Percentiles rank a stretch among this genome's conserved stretches.
phyloP scores from a whole-genome alignment of 2,113 vertebrate species.

The Raja brachyura region DNA sequence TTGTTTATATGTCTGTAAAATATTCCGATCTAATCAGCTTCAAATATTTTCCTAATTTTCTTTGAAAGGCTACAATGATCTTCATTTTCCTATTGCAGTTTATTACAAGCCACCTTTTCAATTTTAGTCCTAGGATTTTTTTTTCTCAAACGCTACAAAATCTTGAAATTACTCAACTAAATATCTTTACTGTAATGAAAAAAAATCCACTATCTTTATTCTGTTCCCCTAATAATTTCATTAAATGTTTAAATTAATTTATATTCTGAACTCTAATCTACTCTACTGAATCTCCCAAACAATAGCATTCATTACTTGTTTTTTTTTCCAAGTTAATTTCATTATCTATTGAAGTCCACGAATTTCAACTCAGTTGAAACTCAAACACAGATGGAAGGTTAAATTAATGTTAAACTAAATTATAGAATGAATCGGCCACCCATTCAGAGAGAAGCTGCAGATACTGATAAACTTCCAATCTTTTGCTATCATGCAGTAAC shows the following conservation, averaged over 20 bases:
- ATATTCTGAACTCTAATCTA: neutral
- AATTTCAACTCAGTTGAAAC: neutral
- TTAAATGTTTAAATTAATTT: neutral
- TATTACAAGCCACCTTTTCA: neutral
- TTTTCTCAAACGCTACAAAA: neutral
- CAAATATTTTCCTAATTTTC: neutral
- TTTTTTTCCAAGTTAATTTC: neutral
- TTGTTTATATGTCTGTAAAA: neutral
- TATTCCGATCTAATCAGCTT: neutral
- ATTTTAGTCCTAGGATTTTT: neutral
- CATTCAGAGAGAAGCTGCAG: neutral
- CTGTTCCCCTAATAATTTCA: neutral
- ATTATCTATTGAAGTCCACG: neutral
- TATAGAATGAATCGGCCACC: neutral
- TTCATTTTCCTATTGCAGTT: neutral
- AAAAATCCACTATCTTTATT: neutral
- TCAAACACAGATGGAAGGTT: neutral
- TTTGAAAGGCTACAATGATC: neutral
- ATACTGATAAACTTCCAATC: neutral
- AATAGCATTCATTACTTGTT: no score
- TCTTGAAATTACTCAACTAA: neutral
- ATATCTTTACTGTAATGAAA: neutral
- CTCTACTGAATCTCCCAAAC: no score
- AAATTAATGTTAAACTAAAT: neutral
- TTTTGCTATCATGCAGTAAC: neutral